These are phyloP conservation scores for Centropus bengalensis DNA, from an alignment of 2,113 vertebrate species.

Conservation along the genomic window DNA sequence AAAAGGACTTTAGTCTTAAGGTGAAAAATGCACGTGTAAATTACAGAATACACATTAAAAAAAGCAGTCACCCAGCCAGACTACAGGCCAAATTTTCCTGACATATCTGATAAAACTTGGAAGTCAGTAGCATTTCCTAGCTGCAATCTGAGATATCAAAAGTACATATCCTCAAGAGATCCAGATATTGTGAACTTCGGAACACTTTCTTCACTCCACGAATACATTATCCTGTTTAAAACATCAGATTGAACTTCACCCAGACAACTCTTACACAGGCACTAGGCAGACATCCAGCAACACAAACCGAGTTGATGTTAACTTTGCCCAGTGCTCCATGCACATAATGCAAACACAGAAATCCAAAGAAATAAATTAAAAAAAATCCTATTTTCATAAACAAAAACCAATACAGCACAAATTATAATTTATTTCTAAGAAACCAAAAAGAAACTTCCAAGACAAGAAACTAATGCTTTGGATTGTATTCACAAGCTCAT, in stretches of 20 bases:
- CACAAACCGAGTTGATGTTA: neutral
- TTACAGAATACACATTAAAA: neutral
- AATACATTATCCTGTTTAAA: neutral
- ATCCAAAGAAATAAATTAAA: neutral
- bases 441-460: neutral
- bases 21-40: neutral
- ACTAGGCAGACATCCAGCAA: neutral
- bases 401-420: neutral
- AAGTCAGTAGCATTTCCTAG: neutral
- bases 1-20: neutral
- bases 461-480: neutral
- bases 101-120: neutral
- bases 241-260: constrained; percentile 14
- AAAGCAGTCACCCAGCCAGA: neutral
- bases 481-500: neutral
- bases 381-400: neutral
- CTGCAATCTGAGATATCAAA: neutral
- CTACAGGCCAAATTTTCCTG: neutral
- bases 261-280: neutral
- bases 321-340: neutral
- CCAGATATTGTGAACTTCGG: neutral
- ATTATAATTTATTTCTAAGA: neutral
- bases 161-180: neutral
- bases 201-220: neutral
- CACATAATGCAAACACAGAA: neutral